Evolutionary conservation across 1,140 invertebrate species (phyloP).

Genomic region (Sinella curviseta): DNA sequence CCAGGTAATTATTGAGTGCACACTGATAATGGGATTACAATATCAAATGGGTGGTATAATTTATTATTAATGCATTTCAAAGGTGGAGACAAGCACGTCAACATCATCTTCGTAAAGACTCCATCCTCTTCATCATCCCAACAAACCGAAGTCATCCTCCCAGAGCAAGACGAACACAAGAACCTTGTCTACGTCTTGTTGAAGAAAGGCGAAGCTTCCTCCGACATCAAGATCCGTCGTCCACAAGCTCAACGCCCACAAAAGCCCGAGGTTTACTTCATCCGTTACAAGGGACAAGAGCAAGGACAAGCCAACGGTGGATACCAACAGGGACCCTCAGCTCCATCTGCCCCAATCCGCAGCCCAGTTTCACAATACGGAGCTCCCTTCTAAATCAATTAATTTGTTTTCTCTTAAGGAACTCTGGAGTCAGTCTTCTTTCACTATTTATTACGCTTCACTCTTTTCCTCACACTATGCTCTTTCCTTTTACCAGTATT

Average conservation of each 20-base stretch:
- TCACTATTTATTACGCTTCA: background rate
- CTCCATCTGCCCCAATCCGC: background rate
- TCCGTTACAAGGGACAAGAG: constrained; percentile 20
- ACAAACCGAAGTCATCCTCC: constrained; percentile 71
- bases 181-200: constrained; percentile 21
- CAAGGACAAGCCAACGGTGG: constrained; percentile 2
- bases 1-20: background rate
- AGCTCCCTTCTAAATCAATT: background rate
- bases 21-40: too few relatives aligned
- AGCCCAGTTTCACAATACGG: background rate
- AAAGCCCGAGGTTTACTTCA: constrained; percentile 26
- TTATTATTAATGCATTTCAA: background rate
- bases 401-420: background rate
- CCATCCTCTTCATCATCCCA: constrained; percentile 73
- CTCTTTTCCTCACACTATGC: background rate
- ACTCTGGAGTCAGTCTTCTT: background rate
- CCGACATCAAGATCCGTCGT: constrained; percentile 28
- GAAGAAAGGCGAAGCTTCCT: constrained; percentile 15
- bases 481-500: background rate
- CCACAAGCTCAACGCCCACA: constrained; percentile 15
- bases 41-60: background rate
- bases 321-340: background rate
- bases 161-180: constrained; percentile 43
- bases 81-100: constrained; percentile 27
- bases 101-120: constrained; percentile 83